A percentile compares a stretch with the other conserved stretches of the same genome.
phyloP scores from a whole-genome alignment of 2,113 vertebrate species.

The Ceyx cyanopectus region DNA sequence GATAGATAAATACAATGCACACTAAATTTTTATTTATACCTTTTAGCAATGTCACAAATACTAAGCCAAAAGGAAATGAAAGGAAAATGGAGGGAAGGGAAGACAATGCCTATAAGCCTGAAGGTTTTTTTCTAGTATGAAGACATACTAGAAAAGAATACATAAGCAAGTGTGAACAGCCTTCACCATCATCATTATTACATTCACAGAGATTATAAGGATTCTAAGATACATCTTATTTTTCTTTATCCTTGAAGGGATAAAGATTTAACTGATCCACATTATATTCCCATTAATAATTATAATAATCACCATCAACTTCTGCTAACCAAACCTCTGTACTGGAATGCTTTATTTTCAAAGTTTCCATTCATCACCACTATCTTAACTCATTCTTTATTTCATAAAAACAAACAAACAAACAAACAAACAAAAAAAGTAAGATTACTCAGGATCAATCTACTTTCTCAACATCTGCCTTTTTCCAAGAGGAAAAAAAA shows the following conservation, averaged over 20 bases:
- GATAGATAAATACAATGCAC: background rate
- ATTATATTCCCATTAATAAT: background rate
- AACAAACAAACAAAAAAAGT: background rate
- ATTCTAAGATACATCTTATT: background rate
- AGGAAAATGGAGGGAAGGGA: background rate
- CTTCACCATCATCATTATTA: background rate
- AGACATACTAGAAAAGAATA: background rate
- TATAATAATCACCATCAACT: background rate
- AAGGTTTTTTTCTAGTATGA: background rate
- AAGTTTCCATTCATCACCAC: background rate
- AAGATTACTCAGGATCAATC: background rate
- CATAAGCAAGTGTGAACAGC: background rate
- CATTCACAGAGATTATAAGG: background rate
- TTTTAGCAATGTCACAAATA: background rate
- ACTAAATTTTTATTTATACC: background rate
- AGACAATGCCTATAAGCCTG: background rate
- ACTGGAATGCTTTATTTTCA: background rate
- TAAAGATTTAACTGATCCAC: background rate
- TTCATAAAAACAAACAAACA: background rate
- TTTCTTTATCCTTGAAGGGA: background rate
- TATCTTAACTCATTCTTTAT: background rate
- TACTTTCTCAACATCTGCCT: background rate
- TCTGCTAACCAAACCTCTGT: background rate
- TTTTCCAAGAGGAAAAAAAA: background rate
- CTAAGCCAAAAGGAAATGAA: background rate